Evolutionary conservation across 2,113 vertebrate species (phyloP).

Genomic region (Kryptolebias marmoratus): DNA sequence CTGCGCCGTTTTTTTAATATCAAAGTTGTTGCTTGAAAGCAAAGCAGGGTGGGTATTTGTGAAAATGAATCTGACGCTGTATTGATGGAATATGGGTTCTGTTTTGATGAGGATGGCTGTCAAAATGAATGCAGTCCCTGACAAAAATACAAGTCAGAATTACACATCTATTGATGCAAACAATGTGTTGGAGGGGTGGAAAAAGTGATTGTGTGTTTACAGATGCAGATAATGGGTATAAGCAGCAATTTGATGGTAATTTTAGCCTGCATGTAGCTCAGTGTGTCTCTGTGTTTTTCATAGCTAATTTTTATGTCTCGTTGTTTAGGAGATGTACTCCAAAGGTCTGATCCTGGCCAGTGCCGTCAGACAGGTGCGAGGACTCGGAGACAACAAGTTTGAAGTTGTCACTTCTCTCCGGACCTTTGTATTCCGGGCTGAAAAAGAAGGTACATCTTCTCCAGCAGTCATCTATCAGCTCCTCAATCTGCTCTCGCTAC

Average conservation of each 20-base stretch:
- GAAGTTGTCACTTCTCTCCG: constrained; percentile 91
- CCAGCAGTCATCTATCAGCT: constrained; percentile 14
- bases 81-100: constrained; percentile 40
- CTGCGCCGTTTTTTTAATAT: constrained; percentile 26
- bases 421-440: constrained; percentile 91
- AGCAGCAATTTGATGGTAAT: constrained; percentile 27
- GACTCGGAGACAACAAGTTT: constrained; percentile 92
- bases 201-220: constrained; percentile 16
- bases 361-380: constrained; percentile 85
- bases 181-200: constrained; percentile 9
- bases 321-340: constrained; percentile 92
- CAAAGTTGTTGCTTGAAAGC: constrained; percentile 52
- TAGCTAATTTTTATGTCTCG: constrained; percentile 6
- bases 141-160: constrained; percentile 24
- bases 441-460: constrained; percentile 89
- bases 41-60: constrained; percentile 48
- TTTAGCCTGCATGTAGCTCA: constrained; percentile 23
- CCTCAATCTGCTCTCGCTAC: constrained; percentile 6
- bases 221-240: constrained; percentile 35
- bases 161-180: constrained; percentile 51
- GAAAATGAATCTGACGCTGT: constrained; percentile 37
- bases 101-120: constrained; percentile 53
- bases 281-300: constrained; percentile 4
- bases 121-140: constrained; percentile 31
- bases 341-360: constrained; percentile 92